Conservation (phyloP, 1,140 invertebrate genomes). For the Psilanteris sp. region DNA sequence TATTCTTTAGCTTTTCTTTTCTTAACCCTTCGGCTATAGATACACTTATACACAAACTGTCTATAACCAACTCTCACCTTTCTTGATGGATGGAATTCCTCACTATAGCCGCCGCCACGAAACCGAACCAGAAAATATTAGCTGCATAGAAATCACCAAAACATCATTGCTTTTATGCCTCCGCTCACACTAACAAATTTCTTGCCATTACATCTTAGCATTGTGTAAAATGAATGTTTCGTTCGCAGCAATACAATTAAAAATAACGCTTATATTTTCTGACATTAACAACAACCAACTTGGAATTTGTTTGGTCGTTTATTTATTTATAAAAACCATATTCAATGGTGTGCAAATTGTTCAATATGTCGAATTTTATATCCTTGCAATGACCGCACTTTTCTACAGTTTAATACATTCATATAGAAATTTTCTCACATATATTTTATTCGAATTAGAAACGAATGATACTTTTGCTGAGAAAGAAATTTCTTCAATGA, state of each 20-base stretch:
- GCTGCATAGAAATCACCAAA: slow-evolving; percentile 73
- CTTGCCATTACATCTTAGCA: slow-evolving; percentile 34
- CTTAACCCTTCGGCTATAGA: slow-evolving; percentile 66
- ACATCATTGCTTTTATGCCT: slow-evolving; percentile 67
- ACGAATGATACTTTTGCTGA: too few species aligned
- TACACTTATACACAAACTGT: slow-evolving; percentile 69
- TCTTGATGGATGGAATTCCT: slow-evolving; percentile 78
- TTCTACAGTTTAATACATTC: too few species aligned
- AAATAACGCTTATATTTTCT: too few species aligned
- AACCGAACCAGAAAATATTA: slow-evolving; percentile 76
- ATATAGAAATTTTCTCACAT: too few species aligned
- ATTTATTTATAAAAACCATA: too few species aligned
- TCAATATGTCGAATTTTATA: too few species aligned
- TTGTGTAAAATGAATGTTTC: slow-evolving; percentile 28
- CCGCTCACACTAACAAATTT: slow-evolving; percentile 45
- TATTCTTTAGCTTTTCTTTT: slow-evolving; percentile 58
- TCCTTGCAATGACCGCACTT: too few species aligned
- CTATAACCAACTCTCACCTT: slow-evolving; percentile 74
- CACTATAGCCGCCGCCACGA: slow-evolving; percentile 70
- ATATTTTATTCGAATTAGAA: too few species aligned
- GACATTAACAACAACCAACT: too few species aligned
- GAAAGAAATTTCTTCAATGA: too few species aligned
- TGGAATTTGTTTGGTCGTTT: too few species aligned
- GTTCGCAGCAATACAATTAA: slow-evolving; percentile 1
- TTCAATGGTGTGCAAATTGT: too few species aligned